These are phyloP conservation scores for Podabrus alpinus DNA, from an alignment of 2,888 invertebrate genomes.

Conservation along the genomic window DNA sequence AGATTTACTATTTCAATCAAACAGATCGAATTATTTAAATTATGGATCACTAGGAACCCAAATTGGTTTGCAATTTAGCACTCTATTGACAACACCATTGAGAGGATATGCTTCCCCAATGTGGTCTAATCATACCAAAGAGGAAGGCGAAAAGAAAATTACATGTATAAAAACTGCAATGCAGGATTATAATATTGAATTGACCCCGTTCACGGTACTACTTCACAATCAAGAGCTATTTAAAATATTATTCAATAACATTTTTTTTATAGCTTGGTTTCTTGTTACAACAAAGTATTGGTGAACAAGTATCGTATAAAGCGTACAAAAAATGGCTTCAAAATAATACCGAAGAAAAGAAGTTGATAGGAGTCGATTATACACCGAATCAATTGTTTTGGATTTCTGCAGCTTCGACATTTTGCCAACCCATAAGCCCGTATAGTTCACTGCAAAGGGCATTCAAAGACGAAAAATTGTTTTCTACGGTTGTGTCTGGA, in stretches of 20 bases:
- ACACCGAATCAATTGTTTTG: slow-evolving; percentile 5
- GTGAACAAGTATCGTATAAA: not conserved
- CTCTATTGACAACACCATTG: not conserved
- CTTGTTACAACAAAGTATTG: not conserved
- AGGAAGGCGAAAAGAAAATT: not conserved
- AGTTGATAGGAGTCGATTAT: not conserved
- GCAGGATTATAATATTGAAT: not conserved
- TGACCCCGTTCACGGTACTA: not conserved
- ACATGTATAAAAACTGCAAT: not conserved
- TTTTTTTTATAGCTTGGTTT: not conserved
- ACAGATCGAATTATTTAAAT: slow-evolving; percentile 11
- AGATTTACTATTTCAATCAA: not conserved
- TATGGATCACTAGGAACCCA: slow-evolving; percentile 3
- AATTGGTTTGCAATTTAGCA: not conserved
- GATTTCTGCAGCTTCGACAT: not conserved
- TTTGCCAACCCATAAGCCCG: not conserved
- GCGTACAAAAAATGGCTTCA: slow-evolving; percentile 11
- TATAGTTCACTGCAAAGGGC: not conserved
- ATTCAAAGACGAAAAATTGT: not conserved
- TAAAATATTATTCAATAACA: not conserved
- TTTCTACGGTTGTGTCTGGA: not conserved
- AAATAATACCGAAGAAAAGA: slow-evolving; percentile 5
- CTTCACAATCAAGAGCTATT: not conserved
- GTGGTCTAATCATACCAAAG: not conserved
- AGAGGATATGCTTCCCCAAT: not conserved